Conservation (phyloP, 2,797 vertebrate species). For the Anabacerthia variegaticeps region DNA sequence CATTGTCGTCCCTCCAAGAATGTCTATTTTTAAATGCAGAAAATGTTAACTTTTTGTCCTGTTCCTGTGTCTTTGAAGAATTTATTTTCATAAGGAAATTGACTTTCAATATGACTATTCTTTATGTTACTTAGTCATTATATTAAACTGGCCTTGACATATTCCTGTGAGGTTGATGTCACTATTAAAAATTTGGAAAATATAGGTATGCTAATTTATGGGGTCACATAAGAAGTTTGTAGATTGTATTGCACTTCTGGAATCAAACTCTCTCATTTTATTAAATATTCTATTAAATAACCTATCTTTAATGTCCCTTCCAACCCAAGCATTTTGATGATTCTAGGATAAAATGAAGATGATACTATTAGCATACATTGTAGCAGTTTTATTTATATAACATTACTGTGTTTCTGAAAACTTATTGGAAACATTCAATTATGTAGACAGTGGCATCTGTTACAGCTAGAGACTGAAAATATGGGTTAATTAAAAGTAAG, state of each 20-base stretch:
- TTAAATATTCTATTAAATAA: background rate
- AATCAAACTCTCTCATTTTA: background rate
- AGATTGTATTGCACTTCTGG: background rate
- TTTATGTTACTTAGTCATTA: background rate
- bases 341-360: background rate
- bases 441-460: background rate
- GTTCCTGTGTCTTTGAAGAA: background rate
- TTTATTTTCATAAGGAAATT: background rate
- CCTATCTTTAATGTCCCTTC: background rate
- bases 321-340: background rate
- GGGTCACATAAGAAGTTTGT: background rate
- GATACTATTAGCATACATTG: background rate
- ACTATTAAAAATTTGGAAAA: background rate
- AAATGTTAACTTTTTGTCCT: background rate
- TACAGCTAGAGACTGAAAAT: background rate
- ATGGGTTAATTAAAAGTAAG: background rate
- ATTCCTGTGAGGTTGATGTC: background rate
- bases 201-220: background rate
- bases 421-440: background rate
- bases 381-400: background rate
- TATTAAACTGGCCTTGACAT: background rate
- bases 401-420: background rate
- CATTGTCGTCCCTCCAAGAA: background rate
- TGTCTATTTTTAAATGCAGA: background rate
- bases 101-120: background rate